Conservation (phyloP, 2,113 vertebrate genomes). For the Tragelaphus strepsiceros region DNA sequence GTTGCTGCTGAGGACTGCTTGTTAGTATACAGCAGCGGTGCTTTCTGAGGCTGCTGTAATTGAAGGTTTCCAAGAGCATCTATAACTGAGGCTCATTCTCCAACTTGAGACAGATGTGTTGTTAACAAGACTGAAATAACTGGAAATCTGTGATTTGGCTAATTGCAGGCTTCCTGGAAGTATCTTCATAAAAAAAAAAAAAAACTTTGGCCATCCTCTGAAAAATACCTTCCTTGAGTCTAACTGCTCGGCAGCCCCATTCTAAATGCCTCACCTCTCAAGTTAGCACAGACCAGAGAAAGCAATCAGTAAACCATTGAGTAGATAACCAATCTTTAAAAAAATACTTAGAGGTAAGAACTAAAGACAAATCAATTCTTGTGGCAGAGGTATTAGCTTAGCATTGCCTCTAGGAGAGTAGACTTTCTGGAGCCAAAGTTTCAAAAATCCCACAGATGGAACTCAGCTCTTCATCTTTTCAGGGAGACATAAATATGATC, state of each 20-base stretch:
- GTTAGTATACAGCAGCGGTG: slow-evolving; percentile 48
- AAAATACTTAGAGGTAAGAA: slow-evolving; percentile 55
- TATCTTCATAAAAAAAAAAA: slow-evolving; percentile 53
- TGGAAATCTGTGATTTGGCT: slow-evolving; percentile 67
- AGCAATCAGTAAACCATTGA: slow-evolving; percentile 17
- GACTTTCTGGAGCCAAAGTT: slow-evolving; percentile 51
- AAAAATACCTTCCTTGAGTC: slow-evolving; percentile 45
- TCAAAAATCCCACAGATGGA: slow-evolving; percentile 37
- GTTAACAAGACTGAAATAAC: slow-evolving; percentile 68
- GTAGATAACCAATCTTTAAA: slow-evolving; percentile 58
- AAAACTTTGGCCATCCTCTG: slow-evolving; percentile 39
- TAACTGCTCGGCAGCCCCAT: not conserved
- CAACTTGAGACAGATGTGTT: slow-evolving; percentile 62
- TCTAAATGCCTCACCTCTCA: not conserved
- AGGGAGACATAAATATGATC: not conserved
- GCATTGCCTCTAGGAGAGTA: not conserved
- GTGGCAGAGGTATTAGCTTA: slow-evolving; percentile 55
- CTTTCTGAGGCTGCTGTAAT: slow-evolving; percentile 59
- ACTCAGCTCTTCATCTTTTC: not conserved
- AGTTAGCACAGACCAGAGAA: slow-evolving; percentile 39
- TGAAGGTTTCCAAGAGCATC: slow-evolving; percentile 64
- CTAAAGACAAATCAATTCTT: slow-evolving; percentile 47
- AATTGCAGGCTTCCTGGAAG: slow-evolving; percentile 65
- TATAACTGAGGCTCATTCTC: slow-evolving; percentile 38
- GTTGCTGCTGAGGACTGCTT: slow-evolving; percentile 58